A percentile compares a stretch with the other conserved stretches of the same genome.
Evolutionary conservation across 2,113 vertebrate species (phyloP).

Genomic region (Macquaria ambigua): DNA sequence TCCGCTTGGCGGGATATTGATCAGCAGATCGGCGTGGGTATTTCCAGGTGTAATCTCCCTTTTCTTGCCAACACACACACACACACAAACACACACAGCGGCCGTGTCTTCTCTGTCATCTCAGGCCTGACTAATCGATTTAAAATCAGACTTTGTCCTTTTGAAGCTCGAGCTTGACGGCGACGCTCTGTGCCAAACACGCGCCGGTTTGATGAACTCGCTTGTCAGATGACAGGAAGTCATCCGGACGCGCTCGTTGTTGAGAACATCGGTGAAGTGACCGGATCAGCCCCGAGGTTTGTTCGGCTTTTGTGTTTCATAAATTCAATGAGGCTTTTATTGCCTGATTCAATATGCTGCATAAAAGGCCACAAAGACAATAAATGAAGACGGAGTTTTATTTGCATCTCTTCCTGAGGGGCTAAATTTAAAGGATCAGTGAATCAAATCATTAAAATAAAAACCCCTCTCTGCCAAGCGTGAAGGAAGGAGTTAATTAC

Average conservation of each 20-base stretch:
- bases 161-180: background rate
- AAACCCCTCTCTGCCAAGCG: constrained; percentile 77
- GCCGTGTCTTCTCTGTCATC: background rate
- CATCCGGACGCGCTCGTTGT: fast-evolving
- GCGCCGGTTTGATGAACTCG: background rate
- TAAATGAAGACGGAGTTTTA: constrained; percentile 77
- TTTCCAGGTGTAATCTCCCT: constrained; percentile 27
- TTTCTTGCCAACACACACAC: background rate
- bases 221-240: constrained; percentile 31
- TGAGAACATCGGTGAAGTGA: background rate
- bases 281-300: background rate
- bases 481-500: constrained; percentile 87
- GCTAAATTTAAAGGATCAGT: constrained; percentile 88
- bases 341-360: constrained; percentile 59
- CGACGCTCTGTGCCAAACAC: background rate
- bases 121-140: constrained; percentile 19
- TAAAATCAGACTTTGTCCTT: background rate
- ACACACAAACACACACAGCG: background rate
- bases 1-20: constrained; percentile 16
- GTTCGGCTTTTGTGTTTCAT: constrained; percentile 44
- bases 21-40: constrained; percentile 8
- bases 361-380: constrained; percentile 74
- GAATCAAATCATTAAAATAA: constrained; percentile 88
- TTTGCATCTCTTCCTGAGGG: constrained; percentile 79
- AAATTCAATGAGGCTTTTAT: constrained; percentile 63